phyloP scores from a whole-genome alignment of 2,888 invertebrate genomes.

The Pristionchus exspectatus region DNA sequence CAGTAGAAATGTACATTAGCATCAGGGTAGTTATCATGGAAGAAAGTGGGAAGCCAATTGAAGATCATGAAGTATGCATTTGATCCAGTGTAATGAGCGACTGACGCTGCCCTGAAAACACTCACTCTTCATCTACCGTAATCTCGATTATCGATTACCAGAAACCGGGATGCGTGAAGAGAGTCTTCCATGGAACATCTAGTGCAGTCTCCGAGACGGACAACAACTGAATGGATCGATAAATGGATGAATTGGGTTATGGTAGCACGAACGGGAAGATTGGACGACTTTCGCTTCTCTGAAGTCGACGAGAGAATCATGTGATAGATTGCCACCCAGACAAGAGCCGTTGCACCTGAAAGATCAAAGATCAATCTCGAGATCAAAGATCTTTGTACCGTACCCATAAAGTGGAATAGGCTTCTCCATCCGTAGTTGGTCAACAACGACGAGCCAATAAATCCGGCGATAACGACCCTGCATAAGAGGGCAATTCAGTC shows the following conservation, averaged over 20 bases:
- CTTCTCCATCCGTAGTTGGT: constrained; percentile 85
- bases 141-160: constrained; percentile 81
- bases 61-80: constrained; percentile 86
- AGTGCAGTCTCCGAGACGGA: constrained; percentile 55
- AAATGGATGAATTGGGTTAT: not conserved
- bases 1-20: constrained; percentile 80
- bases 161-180: constrained; percentile 84
- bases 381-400: not conserved
- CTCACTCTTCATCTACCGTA: not conserved
- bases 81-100: constrained; percentile 86
- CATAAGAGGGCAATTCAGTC: constrained; percentile 79
- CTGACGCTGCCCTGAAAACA: constrained; percentile 84
- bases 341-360: constrained; percentile 64
- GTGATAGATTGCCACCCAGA: constrained; percentile 65
- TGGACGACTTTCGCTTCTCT: constrained; percentile 48
- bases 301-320: not conserved
- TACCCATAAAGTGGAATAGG: constrained; percentile 84
- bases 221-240: constrained; percentile 17
- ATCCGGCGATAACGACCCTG: constrained; percentile 85
- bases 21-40: constrained; percentile 85
- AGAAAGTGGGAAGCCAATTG: constrained; percentile 87
- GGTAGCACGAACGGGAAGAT: not conserved
- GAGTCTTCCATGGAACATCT: constrained; percentile 84
- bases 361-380: constrained; percentile 32
- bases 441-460: constrained; percentile 85